Evolutionary conservation across 2,797 vertebrate species (phyloP).

Genomic region (Sebastes itinus): DNA sequence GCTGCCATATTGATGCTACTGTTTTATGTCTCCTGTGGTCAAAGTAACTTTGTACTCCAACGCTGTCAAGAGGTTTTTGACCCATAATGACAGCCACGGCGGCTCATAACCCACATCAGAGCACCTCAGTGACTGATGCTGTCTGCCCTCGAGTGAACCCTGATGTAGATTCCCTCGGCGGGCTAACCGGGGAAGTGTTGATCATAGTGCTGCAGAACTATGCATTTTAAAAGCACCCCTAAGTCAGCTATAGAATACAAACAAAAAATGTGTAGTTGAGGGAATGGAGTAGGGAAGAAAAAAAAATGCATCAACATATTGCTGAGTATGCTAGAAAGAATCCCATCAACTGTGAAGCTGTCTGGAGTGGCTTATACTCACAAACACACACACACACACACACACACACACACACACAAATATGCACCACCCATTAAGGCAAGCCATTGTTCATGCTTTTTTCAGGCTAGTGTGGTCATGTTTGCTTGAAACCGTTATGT

Average conservation of each 20-base stretch:
- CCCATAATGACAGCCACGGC: slow-evolving; percentile 42
- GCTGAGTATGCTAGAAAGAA: slow-evolving; percentile 58
- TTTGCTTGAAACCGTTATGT: slow-evolving; percentile 30
- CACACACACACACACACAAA: slow-evolving; percentile 9
- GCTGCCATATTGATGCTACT: slow-evolving; percentile 40
- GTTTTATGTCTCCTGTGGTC: slow-evolving; percentile 53
- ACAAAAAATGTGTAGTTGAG: slow-evolving; percentile 42
- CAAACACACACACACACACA: neutral
- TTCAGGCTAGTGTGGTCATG: slow-evolving; percentile 16
- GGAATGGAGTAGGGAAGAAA: neutral
- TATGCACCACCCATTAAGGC: slow-evolving; percentile 38
- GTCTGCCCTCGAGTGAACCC: slow-evolving; percentile 48
- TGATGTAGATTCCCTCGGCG: slow-evolving; percentile 37
- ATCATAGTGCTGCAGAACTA: slow-evolving; percentile 38
- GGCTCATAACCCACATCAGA: slow-evolving; percentile 51
- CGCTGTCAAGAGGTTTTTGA: slow-evolving; percentile 44
- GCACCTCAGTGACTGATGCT: slow-evolving; percentile 40
- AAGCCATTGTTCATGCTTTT: slow-evolving; percentile 38
- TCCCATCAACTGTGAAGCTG: slow-evolving; percentile 62
- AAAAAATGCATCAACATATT: slow-evolving; percentile 59
- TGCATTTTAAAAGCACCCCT: slow-evolving; percentile 59
- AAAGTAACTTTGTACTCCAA: slow-evolving; percentile 36
- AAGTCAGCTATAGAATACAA: slow-evolving; percentile 60
- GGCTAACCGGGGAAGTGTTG: slow-evolving; percentile 38
- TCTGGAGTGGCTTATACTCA: slow-evolving; percentile 44